Evolutionary conservation across 2,113 vertebrate genomes (phyloP).

Genomic region (Hypocryptadius cinnamomeus): DNA sequence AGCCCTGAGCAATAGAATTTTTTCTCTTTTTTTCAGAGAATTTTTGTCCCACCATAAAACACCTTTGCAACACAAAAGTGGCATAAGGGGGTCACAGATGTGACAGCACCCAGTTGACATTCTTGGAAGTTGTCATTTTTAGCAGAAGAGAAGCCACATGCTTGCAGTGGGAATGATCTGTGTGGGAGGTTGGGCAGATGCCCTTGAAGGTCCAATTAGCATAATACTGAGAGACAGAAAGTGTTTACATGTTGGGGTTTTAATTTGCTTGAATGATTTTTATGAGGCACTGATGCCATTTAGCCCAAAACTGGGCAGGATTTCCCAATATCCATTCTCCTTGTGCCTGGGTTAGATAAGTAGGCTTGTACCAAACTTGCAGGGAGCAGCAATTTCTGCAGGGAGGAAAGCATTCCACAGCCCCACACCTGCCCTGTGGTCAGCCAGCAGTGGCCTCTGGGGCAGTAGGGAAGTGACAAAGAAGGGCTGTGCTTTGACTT

Average conservation of each 20-base stretch:
- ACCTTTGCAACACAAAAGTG: not conserved
- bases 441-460: not conserved
- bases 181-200: accelerated
- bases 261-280: not conserved
- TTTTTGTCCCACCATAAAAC: not conserved
- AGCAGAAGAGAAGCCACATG: not conserved
- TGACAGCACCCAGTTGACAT: not conserved
- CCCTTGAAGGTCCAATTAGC: not conserved
- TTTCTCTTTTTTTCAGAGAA: not conserved
- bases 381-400: not conserved
- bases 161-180: not conserved
- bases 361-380: not conserved
- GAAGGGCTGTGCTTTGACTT: not conserved
- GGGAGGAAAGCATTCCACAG: not conserved
- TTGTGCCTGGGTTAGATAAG: not conserved
- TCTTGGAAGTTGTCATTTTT: not conserved
- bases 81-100: not conserved
- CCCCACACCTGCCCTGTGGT: not conserved
- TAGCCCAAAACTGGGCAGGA: not conserved
- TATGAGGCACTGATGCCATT: not conserved
- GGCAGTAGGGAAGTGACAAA: not conserved
- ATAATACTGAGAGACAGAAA: not conserved
- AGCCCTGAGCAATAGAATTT: not conserved
- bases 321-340: not conserved
- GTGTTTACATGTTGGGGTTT: not conserved